Conservation (phyloP, 2,888 invertebrate genomes). For the Notodonta ziczac region DNA sequence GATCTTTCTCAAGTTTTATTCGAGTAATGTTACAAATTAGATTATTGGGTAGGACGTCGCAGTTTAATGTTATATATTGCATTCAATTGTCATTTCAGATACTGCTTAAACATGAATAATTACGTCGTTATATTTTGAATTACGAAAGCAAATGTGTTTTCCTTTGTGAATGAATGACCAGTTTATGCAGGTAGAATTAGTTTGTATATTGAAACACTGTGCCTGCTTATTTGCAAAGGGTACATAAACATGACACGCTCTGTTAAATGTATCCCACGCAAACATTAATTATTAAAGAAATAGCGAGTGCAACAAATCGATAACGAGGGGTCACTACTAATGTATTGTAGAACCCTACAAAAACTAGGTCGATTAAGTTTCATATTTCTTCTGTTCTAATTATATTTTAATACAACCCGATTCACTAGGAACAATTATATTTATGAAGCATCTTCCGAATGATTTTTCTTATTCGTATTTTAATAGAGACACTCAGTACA, state of each 20-base stretch:
- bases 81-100: neutral
- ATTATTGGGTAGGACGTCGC: neutral
- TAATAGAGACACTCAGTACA: neutral
- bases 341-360: constrained; percentile 3
- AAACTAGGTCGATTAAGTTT: neutral
- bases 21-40: neutral
- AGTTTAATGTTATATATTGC: neutral
- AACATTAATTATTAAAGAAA: constrained; percentile 21
- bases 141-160: neutral
- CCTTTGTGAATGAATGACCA: neutral
- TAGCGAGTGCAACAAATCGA: constrained; percentile 14
- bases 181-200: neutral
- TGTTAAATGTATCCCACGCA: constrained; percentile 14
- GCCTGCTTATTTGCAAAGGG: neutral
- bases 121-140: neutral
- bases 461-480: neutral
- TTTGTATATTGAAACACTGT: neutral
- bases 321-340: constrained; percentile 11
- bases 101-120: neutral
- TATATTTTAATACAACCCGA: too few relatives aligned
- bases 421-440: neutral
- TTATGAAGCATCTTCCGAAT: neutral
- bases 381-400: neutral
- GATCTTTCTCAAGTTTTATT: neutral
- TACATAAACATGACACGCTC: constrained; percentile 16